A percentile compares a stretch with the other conserved stretches of the same genome.
These are phyloP conservation scores for Hypomesus transpacificus DNA, from an alignment of 2,113 vertebrate genomes.

Conservation along the genomic window DNA sequence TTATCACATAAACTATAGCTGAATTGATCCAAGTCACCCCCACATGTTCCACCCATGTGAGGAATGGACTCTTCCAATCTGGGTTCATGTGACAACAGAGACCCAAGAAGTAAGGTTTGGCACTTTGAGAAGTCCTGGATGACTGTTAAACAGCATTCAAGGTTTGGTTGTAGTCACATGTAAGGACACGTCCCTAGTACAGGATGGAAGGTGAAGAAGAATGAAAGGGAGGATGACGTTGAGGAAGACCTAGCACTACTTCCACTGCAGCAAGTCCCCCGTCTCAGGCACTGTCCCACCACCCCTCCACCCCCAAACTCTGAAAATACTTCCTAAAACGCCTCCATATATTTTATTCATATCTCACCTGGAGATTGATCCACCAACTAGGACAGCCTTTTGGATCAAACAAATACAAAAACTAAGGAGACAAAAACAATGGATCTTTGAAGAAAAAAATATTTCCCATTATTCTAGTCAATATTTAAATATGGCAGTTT, in stretches of 20 bases:
- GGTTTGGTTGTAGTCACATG: conserved; percentile 40
- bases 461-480: conserved; percentile 42
- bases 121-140: conserved; percentile 45
- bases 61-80: conserved; percentile 16
- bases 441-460: conserved; percentile 35
- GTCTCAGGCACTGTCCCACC: too few species aligned
- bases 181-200: background rate
- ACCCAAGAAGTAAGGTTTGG: conserved; percentile 37
- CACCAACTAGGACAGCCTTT: conserved; percentile 10
- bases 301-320: too few species aligned
- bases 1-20: background rate
- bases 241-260: too few species aligned
- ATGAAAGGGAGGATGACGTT: background rate
- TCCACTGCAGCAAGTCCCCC: too few species aligned
- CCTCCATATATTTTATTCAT: conserved; percentile 6
- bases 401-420: conserved; percentile 23
- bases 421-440: conserved; percentile 7
- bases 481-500: conserved; percentile 56
- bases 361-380: conserved; percentile 66
- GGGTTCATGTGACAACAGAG: background rate
- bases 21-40: conserved; percentile 8
- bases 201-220: background rate
- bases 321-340: background rate
- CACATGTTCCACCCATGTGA: conserved; percentile 26
- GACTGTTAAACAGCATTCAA: conserved; percentile 45